phyloP scores from a whole-genome alignment of 2,888 invertebrate species.

The Abrostola triplasia region DNA sequence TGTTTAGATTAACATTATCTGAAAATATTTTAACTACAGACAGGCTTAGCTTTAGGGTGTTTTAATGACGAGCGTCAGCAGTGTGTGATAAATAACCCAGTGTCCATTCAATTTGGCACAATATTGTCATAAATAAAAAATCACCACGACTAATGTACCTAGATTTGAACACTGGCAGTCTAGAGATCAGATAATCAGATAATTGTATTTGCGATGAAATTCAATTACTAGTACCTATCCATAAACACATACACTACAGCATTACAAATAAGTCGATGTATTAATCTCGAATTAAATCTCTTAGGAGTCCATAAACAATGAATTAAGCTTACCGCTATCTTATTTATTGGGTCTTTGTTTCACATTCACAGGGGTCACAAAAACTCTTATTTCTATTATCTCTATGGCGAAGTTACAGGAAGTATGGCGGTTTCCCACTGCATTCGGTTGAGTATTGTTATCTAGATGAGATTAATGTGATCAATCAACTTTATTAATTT shows the following conservation, averaged over 20 bases:
- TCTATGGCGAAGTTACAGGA: conserved; percentile 41
- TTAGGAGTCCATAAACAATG: conserved; percentile 59
- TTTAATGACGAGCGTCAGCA: too few species aligned
- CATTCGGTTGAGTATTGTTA: conserved; percentile 58
- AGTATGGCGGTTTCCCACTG: conserved; percentile 57
- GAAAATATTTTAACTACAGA: too few species aligned
- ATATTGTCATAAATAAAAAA: too few species aligned
- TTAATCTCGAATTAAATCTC: conserved; percentile 59
- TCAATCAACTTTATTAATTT: conserved; percentile 58
- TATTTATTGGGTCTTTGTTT: conserved; percentile 64
- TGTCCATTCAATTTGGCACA: too few species aligned
- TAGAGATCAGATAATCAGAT: background rate
- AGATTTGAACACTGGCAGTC: background rate
- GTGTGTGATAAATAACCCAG: too few species aligned
- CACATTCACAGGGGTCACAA: conserved; percentile 65
- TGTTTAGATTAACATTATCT: background rate
- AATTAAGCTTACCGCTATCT: conserved; percentile 59
- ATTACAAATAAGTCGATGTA: conserved; percentile 32
- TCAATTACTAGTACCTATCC: background rate
- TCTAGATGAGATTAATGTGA: conserved; percentile 60
- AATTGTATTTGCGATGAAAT: background rate
- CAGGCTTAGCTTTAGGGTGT: too few species aligned
- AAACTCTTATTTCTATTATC: conserved; percentile 53
- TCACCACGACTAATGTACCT: too few species aligned
- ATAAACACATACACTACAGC: background rate